Evolutionary conservation across 2,113 vertebrate species (phyloP).

Genomic region (Phalacrocorax pelagicus): DNA sequence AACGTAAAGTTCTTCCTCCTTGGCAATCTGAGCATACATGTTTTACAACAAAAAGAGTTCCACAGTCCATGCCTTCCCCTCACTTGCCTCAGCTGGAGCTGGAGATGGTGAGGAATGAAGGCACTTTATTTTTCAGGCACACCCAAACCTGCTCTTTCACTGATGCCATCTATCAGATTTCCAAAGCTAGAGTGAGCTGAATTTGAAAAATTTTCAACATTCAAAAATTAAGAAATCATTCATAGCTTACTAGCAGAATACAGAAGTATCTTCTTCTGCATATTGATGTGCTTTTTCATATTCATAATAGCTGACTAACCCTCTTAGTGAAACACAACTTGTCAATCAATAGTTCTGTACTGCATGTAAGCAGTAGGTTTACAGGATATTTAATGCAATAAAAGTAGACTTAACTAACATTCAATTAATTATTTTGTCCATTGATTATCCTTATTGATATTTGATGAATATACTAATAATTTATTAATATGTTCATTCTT

Average conservation of each 20-base stretch:
- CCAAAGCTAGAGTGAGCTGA: background rate
- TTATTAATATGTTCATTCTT: background rate
- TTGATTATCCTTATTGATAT: background rate
- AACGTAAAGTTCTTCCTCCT: background rate
- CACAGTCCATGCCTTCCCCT: accelerated
- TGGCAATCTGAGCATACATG: background rate
- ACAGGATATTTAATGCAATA: background rate
- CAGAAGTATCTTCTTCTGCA: background rate
- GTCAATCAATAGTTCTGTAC: background rate
- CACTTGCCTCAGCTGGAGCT: background rate
- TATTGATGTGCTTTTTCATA: background rate
- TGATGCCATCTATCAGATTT: background rate
- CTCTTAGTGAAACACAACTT: background rate
- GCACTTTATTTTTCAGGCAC: background rate
- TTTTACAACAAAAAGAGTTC: background rate
- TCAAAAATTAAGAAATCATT: background rate
- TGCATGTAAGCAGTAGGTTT: background rate
- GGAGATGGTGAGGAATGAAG: background rate
- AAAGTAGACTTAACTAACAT: background rate
- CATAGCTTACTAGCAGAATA: background rate
- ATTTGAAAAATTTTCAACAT: background rate
- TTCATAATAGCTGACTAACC: background rate
- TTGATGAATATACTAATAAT: background rate
- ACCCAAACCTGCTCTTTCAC: background rate
- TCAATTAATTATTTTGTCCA: background rate